A percentile compares a stretch with the other conserved stretches of the same genome.
These are phyloP conservation scores for Meandrina meandrites DNA, from an alignment of 92 coral and sea anemone species.

Conservation along the genomic window DNA sequence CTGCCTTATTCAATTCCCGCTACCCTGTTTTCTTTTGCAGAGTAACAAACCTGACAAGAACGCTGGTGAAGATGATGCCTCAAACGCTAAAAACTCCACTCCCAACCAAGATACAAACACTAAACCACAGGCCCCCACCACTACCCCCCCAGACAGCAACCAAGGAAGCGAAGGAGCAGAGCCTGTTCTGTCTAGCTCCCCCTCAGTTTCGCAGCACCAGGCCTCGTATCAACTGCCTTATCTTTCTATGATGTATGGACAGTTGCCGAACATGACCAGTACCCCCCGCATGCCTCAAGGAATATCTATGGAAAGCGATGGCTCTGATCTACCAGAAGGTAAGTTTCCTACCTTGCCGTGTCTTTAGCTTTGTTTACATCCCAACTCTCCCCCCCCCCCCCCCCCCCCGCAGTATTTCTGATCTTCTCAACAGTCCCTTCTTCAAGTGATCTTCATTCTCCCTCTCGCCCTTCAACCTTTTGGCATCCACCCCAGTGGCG, in stretches of 20 bases:
- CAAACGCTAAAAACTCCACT: constrained; percentile 7
- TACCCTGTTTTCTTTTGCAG: not conserved
- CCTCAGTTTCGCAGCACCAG: constrained; percentile 29
- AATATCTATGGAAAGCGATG: constrained; percentile 37
- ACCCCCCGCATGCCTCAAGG: constrained; percentile 34
- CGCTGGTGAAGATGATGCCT: constrained; percentile 25
- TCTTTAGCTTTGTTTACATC: too few species aligned
- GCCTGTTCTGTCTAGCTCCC: constrained; percentile 27
- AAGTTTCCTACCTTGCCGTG: not conserved
- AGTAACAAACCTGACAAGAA: constrained; percentile 12
- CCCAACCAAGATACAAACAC: constrained; percentile 2
- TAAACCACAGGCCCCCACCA: not conserved
- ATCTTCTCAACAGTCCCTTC: too few species aligned
- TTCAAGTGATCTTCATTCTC: too few species aligned
- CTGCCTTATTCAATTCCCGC: not conserved
- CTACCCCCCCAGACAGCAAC: constrained; percentile 24
- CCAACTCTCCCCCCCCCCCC: too few species aligned
- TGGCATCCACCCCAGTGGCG: too few species aligned
- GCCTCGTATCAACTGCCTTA: constrained; percentile 12
- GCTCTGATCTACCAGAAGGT: constrained; percentile 48
- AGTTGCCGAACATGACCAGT: constrained; percentile 36
- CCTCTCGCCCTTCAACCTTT: too few species aligned
- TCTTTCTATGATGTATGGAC: constrained; percentile 10
- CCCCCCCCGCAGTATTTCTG: too few species aligned
- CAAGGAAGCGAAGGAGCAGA: constrained; percentile 30